A percentile compares a stretch with the other conserved stretches of the same genome.
Evolutionary conservation across 2,888 invertebrate species (phyloP).

Genomic region (Drosophila prolongata): DNA sequence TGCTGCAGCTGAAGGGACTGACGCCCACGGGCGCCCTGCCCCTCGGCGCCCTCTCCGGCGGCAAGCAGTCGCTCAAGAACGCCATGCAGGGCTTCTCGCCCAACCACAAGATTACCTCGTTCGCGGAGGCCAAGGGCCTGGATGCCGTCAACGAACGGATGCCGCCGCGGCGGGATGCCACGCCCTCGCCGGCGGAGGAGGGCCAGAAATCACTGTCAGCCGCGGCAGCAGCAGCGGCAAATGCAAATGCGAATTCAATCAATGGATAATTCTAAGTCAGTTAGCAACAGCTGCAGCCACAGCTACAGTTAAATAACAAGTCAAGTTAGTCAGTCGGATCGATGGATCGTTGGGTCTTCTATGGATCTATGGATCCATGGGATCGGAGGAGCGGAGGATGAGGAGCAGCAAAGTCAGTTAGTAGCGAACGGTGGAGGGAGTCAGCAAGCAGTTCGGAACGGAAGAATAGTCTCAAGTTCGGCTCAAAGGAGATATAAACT

Average conservation of each 20-base stretch:
- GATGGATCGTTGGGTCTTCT: background rate
- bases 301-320: slow-evolving; percentile 12
- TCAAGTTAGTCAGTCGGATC: slow-evolving; percentile 17
- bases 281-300: background rate
- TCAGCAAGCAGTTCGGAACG: slow-evolving; percentile 32
- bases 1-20: slow-evolving; percentile 98
- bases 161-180: slow-evolving; percentile 96
- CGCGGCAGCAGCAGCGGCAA: slow-evolving; percentile 82
- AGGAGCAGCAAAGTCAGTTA: slow-evolving; percentile 52
- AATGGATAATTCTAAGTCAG: slow-evolving; percentile 82
- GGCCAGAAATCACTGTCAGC: slow-evolving; percentile 81
- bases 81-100: slow-evolving; percentile 98
- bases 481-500: slow-evolving; percentile 25
- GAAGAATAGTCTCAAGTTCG: slow-evolving; percentile 35
- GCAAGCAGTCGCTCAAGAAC: slow-evolving; percentile 97
- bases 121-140: slow-evolving; percentile 99
- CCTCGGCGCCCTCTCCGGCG: slow-evolving; percentile 97
- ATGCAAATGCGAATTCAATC: slow-evolving; percentile 82
- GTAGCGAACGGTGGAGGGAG: slow-evolving; percentile 58
- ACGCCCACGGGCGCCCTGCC: slow-evolving; percentile 99
- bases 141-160: slow-evolving; percentile 99
- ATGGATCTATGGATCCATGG: slow-evolving; percentile 1
- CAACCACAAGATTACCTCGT: slow-evolving; percentile 98
- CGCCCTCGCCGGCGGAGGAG: slow-evolving; percentile 87
- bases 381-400: slow-evolving; percentile 7